Evolutionary conservation across 1,140 invertebrate species (phyloP).

Genomic region (Cydia strobilella): DNA sequence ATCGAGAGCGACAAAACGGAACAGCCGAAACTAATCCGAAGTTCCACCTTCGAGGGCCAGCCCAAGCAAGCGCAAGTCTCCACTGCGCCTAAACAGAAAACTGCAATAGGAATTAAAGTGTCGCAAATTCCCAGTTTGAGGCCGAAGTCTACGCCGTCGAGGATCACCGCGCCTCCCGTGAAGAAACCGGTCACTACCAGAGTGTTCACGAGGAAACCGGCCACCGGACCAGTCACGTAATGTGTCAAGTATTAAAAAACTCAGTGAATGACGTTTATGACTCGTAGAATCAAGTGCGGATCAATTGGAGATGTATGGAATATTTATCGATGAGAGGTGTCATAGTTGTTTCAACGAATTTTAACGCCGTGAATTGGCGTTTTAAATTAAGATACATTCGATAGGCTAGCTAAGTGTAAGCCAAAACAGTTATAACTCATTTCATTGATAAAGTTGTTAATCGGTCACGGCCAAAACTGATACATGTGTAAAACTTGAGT

Average conservation of each 20-base stretch:
- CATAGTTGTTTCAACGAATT: neutral
- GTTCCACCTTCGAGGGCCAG: slow-evolving; percentile 86
- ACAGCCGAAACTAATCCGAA: slow-evolving; percentile 81
- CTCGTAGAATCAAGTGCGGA: neutral
- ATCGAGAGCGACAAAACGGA: slow-evolving; percentile 76
- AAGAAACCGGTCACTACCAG: slow-evolving; percentile 54
- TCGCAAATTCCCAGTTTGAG: slow-evolving; percentile 67
- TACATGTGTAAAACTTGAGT: neutral
- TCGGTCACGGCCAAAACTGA: neutral
- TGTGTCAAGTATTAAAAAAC: neutral
- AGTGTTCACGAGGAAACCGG: slow-evolving; percentile 55
- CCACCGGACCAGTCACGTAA: slow-evolving; percentile 52
- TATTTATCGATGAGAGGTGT: neutral
- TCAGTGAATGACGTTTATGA: neutral
- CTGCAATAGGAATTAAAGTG: slow-evolving; percentile 73
- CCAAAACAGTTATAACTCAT: neutral
- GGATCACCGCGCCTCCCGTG: slow-evolving; percentile 39
- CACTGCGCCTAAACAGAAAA: slow-evolving; percentile 71
- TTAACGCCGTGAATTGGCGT: slow-evolving; percentile 7
- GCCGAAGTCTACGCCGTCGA: slow-evolving; percentile 50
- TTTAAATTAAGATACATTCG: neutral
- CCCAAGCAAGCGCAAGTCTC: slow-evolving; percentile 67
- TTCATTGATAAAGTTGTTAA: neutral
- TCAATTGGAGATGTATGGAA: neutral
- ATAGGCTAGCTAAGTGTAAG: neutral